phyloP scores from a whole-genome alignment of 2,113 vertebrate genomes.

The Patagioenas fasciata region DNA sequence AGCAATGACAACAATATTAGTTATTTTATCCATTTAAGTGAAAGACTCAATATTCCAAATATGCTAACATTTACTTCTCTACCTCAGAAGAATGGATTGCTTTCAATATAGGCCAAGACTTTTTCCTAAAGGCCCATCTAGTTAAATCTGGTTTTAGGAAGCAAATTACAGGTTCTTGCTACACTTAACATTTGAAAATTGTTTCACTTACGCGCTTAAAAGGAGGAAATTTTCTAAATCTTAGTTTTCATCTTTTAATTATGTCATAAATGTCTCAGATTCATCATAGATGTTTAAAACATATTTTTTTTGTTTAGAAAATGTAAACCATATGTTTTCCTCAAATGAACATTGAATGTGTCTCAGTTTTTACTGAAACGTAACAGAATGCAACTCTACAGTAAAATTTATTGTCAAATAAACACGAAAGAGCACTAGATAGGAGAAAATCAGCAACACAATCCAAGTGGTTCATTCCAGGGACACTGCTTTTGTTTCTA shows the following conservation, averaged over 20 bases:
- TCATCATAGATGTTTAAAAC: background rate
- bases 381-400: background rate
- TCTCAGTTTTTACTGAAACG: background rate
- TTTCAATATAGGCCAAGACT: background rate
- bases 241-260: background rate
- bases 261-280: background rate
- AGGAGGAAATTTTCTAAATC: background rate
- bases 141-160: background rate
- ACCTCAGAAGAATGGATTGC: background rate
- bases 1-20: background rate
- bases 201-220: background rate
- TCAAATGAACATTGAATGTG: background rate
- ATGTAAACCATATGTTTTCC: background rate
- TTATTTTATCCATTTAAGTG: background rate
- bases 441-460: background rate
- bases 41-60: background rate
- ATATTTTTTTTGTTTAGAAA: background rate
- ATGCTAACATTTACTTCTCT: background rate
- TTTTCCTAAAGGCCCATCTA: background rate
- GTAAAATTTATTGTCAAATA: background rate
- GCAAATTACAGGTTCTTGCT: background rate
- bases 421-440: background rate
- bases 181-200: background rate
- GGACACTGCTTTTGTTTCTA: background rate
- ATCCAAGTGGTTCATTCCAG: background rate